Evolutionary conservation across 2,888 invertebrate genomes (phyloP).

Genomic region (Drosophila quasianomalipes): DNA sequence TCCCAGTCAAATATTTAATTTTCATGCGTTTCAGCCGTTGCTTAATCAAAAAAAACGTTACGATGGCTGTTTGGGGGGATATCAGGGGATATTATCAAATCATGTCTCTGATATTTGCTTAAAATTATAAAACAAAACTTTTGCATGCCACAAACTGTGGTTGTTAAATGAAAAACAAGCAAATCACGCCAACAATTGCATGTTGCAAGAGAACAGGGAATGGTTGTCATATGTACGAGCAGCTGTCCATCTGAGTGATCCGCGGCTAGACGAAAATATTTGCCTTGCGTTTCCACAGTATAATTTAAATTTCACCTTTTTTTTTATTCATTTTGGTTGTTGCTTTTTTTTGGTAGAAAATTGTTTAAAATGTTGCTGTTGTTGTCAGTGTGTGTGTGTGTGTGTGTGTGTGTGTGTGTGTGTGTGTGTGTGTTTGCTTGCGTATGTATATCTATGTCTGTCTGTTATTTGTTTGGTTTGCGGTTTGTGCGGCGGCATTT

Average conservation of each 20-base stretch:
- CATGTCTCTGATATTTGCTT: constrained; percentile 62
- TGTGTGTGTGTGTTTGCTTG: constrained; percentile 22
- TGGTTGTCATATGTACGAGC: constrained; percentile 30
- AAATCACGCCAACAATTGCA: constrained; percentile 63
- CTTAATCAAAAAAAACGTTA: constrained; percentile 5
- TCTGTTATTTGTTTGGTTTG: constrained; percentile 72
- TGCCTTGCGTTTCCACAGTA: constrained; percentile 70
- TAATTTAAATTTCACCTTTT: constrained; percentile 62
- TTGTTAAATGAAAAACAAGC: constrained; percentile 75
- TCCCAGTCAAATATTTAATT: background rate
- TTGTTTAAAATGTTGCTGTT: constrained; percentile 65
- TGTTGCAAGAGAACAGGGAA: background rate
- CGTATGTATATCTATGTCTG: constrained; percentile 50
- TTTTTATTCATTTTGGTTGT: background rate
- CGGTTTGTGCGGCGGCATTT: constrained; percentile 76
- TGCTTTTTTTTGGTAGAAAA: constrained; percentile 19
- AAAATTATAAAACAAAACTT: constrained; percentile 73
- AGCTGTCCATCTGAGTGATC: constrained; percentile 52
- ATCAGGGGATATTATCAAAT: constrained; percentile 22
- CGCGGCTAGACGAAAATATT: constrained; percentile 76
- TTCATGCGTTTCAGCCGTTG: background rate
- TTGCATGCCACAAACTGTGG: constrained; percentile 65
- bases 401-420: constrained; percentile 29
- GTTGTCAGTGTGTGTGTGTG: constrained; percentile 34
- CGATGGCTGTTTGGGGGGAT: constrained; percentile 1